A percentile compares a stretch with the other conserved stretches of the same genome.
phyloP scores from a whole-genome alignment of 1,140 invertebrate genomes.

The Zaprionus tsacasi region DNA sequence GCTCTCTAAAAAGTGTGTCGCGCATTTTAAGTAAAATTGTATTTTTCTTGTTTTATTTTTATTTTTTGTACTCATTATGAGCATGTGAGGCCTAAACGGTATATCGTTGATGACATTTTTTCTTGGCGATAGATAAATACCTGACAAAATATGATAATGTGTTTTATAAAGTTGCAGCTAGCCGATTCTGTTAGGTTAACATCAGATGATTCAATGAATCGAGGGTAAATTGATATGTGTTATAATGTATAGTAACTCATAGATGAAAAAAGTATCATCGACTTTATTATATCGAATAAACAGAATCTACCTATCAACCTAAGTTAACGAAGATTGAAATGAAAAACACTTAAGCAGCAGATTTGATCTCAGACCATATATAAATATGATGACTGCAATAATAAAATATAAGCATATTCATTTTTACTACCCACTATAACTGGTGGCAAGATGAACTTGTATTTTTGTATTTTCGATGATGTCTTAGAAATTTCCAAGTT shows the following conservation, averaged over 20 bases:
- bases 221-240: neutral
- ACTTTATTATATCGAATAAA: slow-evolving; percentile 11
- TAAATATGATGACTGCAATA: neutral
- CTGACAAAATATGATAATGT: slow-evolving; percentile 64
- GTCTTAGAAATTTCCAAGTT: slow-evolving; percentile 63
- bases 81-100: slow-evolving; percentile 37
- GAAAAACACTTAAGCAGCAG: slow-evolving; percentile 14
- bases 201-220: neutral
- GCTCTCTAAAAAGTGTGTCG: slow-evolving; percentile 64
- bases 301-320: neutral
- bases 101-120: slow-evolving; percentile 69
- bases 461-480: slow-evolving; percentile 44
- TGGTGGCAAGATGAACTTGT: slow-evolving; percentile 27
- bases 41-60: slow-evolving; percentile 53
- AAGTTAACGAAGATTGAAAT: neutral
- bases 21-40: slow-evolving; percentile 66
- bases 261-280: neutral
- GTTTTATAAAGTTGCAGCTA: slow-evolving; percentile 2
- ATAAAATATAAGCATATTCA: slow-evolving; percentile 37
- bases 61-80: slow-evolving; percentile 8
- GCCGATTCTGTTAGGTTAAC: slow-evolving; percentile 21
- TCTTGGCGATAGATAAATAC: slow-evolving; percentile 48
- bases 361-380: slow-evolving; percentile 18
- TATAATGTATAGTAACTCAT: neutral
- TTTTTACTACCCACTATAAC: slow-evolving; percentile 58